Evolutionary conservation across 2,113 vertebrate genomes (phyloP), one percentile per base, ranked within the genome.

Genomic region (Scolopax mira): DNA sequence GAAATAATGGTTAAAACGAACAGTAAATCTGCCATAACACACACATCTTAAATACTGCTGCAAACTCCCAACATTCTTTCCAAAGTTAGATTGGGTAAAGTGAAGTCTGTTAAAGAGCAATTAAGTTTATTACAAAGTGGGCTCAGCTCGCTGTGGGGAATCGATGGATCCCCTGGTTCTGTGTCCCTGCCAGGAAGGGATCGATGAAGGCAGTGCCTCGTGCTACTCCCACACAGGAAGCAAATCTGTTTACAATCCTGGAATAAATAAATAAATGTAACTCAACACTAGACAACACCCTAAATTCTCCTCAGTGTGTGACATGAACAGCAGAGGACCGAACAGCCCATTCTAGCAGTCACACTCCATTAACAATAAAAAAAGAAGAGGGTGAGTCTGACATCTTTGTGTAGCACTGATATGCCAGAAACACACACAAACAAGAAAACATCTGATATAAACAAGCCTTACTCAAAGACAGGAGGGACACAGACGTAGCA

Each of bases 201-300:
- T 96, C 97, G 92, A 97, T 97, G 96, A 93, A 74, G 88, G 79
- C 21, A 91, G 82, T 10, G 69, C 93, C 88, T 96, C 30, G 13
- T 94, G 95, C 95, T 82, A 42, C 73, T 96, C 96, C 95, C 18
- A 92, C 94, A 66, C 94, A 92, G 95, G 90, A 97, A 95, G 93
- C 97, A 97, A 97, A 97, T 90, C 92, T 97, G 97, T 97, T 98
- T 97, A 97, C 95, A 94, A 18, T 42, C 80, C 85, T 79, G 57
- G 87, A 93, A 94, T 69, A 86, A 93, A 95, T 90, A 96, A 91
- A 94, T 87, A 97, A 92, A 96, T 55, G 90, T 93, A 93, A 92
- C 85, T 48, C 89, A 80, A 25, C 93, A 69, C 85, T 87, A 89
- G 89, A 67, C 89, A 95, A 92, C 95, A 93, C 78, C 88, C 71